Percentiles rank a stretch among this genome's conserved stretches.
These are phyloP conservation scores for Halictus rubicundus DNA, from an alignment of 1,140 invertebrate genomes.

Conservation along the genomic window DNA sequence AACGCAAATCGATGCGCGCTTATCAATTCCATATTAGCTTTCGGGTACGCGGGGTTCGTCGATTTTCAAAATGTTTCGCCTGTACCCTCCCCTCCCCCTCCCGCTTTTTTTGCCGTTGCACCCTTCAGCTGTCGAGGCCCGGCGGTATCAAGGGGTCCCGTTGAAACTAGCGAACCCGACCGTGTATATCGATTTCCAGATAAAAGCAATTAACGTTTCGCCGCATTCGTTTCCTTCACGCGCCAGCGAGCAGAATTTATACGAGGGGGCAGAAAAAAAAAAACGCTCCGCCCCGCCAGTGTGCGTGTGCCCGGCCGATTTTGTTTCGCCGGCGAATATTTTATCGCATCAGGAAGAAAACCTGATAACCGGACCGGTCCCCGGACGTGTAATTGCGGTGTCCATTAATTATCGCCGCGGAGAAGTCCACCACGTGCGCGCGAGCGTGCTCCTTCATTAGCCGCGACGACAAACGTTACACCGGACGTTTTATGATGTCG, in stretches of 20 bases:
- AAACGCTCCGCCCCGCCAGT: no score
- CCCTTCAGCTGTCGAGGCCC: background rate
- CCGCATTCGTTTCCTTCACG: slow-evolving; percentile 36
- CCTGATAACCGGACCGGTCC: slow-evolving; percentile 48
- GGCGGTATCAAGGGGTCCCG: background rate
- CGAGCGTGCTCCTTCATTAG: slow-evolving; percentile 49
- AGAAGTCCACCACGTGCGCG: slow-evolving; percentile 12
- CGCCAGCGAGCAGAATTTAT: slow-evolving; percentile 26
- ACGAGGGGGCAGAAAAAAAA: no score
- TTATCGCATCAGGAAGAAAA: slow-evolving; percentile 44
- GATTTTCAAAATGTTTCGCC: background rate
- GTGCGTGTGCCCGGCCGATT: slow-evolving; percentile 5
- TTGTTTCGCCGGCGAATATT: background rate
- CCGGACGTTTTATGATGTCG: slow-evolving; percentile 35
- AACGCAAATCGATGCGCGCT: slow-evolving; percentile 45
- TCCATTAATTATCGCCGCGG: slow-evolving; percentile 44
- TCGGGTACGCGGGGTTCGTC: background rate
- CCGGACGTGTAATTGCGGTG: slow-evolving; percentile 40
- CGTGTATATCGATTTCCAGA: slow-evolving; percentile 32
- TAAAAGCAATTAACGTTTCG: slow-evolving; percentile 50
- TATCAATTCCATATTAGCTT: slow-evolving; percentile 47
- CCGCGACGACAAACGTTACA: slow-evolving; percentile 31
- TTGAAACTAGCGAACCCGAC: background rate
- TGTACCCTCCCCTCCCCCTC: background rate
- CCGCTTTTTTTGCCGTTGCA: background rate